phyloP scores from a whole-genome alignment of 2,113 vertebrate genomes.

The Pseudopipra pipra region DNA sequence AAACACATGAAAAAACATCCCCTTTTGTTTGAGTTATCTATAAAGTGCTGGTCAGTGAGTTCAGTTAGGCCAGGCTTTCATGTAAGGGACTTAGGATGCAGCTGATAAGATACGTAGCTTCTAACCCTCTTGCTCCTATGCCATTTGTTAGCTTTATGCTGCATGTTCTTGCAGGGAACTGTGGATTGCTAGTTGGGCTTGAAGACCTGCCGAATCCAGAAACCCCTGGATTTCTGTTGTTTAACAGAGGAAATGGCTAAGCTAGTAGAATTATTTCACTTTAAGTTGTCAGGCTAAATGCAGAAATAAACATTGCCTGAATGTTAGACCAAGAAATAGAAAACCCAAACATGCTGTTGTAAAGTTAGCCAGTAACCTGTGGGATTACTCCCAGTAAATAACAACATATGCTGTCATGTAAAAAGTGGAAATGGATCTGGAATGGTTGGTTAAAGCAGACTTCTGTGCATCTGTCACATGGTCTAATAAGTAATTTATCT shows the following conservation, averaged over 20 bases:
- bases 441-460: conserved; percentile 12
- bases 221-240: not conserved
- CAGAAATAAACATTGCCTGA: not conserved
- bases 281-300: not conserved
- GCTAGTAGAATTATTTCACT: not conserved
- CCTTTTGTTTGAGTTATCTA: not conserved
- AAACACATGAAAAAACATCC: not conserved
- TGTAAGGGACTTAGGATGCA: not conserved
- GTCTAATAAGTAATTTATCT: not conserved
- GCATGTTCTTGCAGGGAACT: not conserved
- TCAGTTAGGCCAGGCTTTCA: not conserved
- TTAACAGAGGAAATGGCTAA: not conserved
- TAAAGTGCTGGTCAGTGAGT: not conserved
- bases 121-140: not conserved
- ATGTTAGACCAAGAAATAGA: not conserved
- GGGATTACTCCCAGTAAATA: not conserved
- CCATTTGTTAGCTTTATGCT: not conserved
- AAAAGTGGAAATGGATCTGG: conserved; percentile 12
- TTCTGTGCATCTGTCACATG: conserved; percentile 31
- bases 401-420: not conserved
- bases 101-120: not conserved
- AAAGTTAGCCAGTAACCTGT: conserved; percentile 20
- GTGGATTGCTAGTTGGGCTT: not conserved
- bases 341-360: not conserved
- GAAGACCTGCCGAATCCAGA: not conserved